Evolutionary conservation across 1,140 invertebrate species (phyloP).

Genomic region (Drosophila hydei): DNA sequence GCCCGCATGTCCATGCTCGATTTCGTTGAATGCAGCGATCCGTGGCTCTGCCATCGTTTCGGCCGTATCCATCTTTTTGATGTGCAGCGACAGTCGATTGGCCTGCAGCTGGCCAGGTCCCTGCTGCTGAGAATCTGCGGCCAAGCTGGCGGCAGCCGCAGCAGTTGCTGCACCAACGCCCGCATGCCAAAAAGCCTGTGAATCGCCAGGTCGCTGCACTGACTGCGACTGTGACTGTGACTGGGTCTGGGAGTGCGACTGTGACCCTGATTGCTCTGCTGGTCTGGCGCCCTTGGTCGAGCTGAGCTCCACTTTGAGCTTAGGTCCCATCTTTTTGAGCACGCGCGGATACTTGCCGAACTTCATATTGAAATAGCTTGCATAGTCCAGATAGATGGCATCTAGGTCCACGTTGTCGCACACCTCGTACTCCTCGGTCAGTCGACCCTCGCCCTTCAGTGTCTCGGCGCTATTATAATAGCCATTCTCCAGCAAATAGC

Average conservation of each 20-base stretch:
- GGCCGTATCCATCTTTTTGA: conserved; percentile 61
- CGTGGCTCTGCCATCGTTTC: conserved; percentile 7
- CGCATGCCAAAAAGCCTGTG: conserved; percentile 54
- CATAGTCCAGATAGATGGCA: conserved; percentile 94
- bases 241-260: not conserved
- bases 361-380: conserved; percentile 92
- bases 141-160: conserved; percentile 47
- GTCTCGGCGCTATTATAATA: conserved; percentile 87
- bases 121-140: conserved; percentile 11
- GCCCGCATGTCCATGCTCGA: conserved; percentile 61
- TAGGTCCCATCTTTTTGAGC: conserved; percentile 85
- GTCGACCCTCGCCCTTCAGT: conserved; percentile 88
- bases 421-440: conserved; percentile 89
- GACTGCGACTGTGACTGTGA: not conserved
- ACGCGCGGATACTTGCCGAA: conserved; percentile 94
- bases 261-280: not conserved
- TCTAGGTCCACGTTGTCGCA: conserved; percentile 97
- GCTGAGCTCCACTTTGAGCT: conserved; percentile 65
- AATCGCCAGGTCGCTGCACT: conserved; percentile 28
- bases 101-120: conserved; percentile 24
- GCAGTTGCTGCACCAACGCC: conserved; percentile 58
- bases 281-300: not conserved
- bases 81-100: conserved; percentile 40
- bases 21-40: conserved; percentile 48
- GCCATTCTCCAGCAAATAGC: conserved; percentile 91